Evolutionary conservation across 2,797 vertebrate species (phyloP).

Genomic region (Parauchenoglanis ngamensis): DNA sequence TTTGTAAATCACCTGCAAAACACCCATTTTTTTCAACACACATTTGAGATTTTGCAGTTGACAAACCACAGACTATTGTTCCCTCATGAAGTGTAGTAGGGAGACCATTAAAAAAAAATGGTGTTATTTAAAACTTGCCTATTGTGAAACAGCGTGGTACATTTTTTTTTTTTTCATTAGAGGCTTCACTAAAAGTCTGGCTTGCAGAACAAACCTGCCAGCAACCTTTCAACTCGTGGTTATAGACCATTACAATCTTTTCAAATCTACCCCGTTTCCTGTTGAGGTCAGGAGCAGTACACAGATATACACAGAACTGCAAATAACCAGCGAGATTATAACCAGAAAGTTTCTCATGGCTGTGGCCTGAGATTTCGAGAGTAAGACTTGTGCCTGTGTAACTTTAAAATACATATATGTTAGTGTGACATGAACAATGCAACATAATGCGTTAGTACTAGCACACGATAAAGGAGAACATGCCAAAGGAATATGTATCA

Average conservation of each 20-base stretch:
- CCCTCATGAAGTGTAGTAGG: neutral
- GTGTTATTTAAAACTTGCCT: neutral
- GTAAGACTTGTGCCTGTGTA: neutral
- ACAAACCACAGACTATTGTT: neutral
- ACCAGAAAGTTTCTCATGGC: neutral
- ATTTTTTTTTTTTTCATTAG: neutral
- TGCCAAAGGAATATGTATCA: neutral
- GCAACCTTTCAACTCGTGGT: neutral
- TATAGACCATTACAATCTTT: neutral
- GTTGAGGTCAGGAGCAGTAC: neutral
- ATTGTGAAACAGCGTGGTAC: neutral
- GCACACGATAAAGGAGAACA: neutral
- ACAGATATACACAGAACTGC: neutral
- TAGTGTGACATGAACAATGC: neutral
- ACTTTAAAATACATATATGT: neutral
- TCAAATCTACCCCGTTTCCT: neutral
- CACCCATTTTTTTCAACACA: neutral
- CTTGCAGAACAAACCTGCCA: neutral
- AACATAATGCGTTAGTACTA: neutral
- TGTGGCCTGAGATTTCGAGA: neutral
- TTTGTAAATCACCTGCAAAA: neutral
- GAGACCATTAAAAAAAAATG: neutral
- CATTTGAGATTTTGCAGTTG: neutral
- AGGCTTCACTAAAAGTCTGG: neutral
- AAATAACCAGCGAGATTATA: neutral